A percentile compares a stretch with the other conserved stretches of the same genome.
Evolutionary conservation across 2,113 vertebrate species (phyloP).

Genomic region (Serinus canaria): DNA sequence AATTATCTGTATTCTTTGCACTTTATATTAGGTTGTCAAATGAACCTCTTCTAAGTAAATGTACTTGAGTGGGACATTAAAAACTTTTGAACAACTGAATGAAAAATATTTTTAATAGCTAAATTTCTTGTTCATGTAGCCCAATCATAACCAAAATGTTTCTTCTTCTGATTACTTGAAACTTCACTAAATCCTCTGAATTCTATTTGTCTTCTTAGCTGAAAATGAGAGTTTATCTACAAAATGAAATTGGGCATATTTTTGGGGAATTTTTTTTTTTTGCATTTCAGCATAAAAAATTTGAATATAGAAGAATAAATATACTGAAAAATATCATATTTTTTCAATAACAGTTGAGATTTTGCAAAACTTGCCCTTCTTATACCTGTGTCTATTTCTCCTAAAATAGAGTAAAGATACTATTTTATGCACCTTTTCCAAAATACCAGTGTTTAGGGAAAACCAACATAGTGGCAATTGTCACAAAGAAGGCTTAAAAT

Average conservation of each 20-base stretch:
- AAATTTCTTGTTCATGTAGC: not conserved
- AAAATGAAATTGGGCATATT: not conserved
- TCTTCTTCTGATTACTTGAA: not conserved
- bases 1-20: not conserved
- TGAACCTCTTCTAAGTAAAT: not conserved
- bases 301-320: not conserved
- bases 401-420: not conserved
- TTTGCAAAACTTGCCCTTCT: not conserved
- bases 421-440: not conserved
- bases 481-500: not conserved
- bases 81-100: not conserved
- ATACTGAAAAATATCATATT: not conserved
- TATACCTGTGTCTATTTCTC: not conserved
- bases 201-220: not conserved
- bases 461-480: not conserved
- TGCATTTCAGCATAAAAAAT: not conserved
- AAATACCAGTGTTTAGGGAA: not conserved
- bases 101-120: not conserved
- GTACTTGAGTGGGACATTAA: not conserved
- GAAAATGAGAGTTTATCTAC: not conserved
- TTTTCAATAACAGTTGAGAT: not conserved
- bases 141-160: not conserved
- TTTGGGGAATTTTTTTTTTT: not conserved
- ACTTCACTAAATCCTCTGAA: not conserved
- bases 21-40: not conserved